Conservation (phyloP, 2,888 invertebrate species). For the Uropetala carovei region DNA sequence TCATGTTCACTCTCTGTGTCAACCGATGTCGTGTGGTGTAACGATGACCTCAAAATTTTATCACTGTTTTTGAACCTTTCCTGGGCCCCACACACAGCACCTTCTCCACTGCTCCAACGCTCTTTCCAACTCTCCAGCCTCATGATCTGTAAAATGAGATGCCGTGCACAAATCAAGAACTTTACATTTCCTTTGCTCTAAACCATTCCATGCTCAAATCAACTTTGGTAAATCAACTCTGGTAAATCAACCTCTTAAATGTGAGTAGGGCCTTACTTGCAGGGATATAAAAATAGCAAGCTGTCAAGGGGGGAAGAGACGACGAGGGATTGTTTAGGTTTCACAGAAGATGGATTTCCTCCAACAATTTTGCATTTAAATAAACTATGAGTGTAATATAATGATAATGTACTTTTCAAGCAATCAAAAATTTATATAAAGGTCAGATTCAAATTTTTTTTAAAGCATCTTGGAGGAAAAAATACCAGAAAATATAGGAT, state of each 20-base stretch:
- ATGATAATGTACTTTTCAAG: slow-evolving; percentile 16
- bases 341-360: slow-evolving; percentile 64
- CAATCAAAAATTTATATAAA: slow-evolving; percentile 27
- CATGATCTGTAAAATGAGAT: slow-evolving; percentile 79
- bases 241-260: neutral
- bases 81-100: neutral
- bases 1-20: slow-evolving; percentile 78
- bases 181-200: neutral
- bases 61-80: neutral
- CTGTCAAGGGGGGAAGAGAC: slow-evolving; percentile 31
- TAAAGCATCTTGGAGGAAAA: slow-evolving; percentile 60
- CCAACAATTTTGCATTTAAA: slow-evolving; percentile 53
- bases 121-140: slow-evolving; percentile 82
- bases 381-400: neutral
- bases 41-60: slow-evolving; percentile 7
- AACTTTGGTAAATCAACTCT: neutral
- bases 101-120: slow-evolving; percentile 73
- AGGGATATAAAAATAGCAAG: slow-evolving; percentile 49
- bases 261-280: slow-evolving; percentile 25
- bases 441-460: neutral
- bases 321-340: slow-evolving; percentile 1
- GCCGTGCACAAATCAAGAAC: neutral
- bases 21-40: slow-evolving; percentile 72
- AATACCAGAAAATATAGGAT: slow-evolving; percentile 6
- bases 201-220: slow-evolving; percentile 18